Conservation (phyloP, 2,113 vertebrate species). For the Ophthalmolycus amberensis region DNA sequence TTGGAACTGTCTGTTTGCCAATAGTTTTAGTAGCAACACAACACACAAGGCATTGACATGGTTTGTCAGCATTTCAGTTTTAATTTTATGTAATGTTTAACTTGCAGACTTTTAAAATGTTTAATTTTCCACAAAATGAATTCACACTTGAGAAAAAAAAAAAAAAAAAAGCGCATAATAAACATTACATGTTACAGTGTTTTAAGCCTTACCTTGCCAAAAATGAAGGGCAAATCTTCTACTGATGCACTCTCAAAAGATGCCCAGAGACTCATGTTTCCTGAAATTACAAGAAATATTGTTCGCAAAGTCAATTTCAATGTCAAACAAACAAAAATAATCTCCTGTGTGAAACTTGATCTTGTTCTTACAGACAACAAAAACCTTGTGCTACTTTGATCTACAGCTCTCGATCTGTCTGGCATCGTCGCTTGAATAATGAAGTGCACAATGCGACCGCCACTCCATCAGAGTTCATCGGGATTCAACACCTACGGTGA, state of each 20-base stretch:
- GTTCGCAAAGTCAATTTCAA: neutral
- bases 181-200: too few species aligned
- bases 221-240: constrained; percentile 44
- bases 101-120: neutral
- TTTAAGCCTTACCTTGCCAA: constrained; percentile 68
- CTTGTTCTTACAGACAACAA: neutral
- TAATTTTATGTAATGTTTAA: neutral
- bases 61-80: neutral
- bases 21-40: neutral
- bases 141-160: neutral
- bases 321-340: neutral
- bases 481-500: constrained; percentile 39
- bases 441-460: neutral
- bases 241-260: constrained; percentile 49
- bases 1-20: neutral
- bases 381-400: constrained; percentile 1
- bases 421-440: constrained; percentile 4
- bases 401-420: neutral
- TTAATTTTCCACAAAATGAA: neutral
- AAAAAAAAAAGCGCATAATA: neutral
- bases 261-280: constrained; percentile 63
- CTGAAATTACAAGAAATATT: constrained; percentile 64
- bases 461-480: constrained; percentile 47
- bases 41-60: neutral
- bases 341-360: neutral